These are phyloP conservation scores for Lineus longissimus DNA, from an alignment of 1,140 invertebrate genomes.

Conservation along the genomic window DNA sequence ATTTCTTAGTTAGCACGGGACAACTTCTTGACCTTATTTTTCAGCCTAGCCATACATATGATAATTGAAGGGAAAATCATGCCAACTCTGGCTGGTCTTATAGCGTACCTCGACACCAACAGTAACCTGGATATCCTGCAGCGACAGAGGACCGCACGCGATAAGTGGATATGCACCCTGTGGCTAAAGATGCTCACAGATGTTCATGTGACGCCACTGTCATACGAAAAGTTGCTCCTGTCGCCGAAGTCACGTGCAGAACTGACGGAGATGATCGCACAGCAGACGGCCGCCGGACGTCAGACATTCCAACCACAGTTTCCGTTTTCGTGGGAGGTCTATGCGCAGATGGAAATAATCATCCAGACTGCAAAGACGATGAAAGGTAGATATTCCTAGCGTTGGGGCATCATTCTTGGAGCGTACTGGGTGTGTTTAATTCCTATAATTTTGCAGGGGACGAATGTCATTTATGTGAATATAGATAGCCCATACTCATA, in stretches of 20 bases:
- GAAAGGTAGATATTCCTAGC: too few species aligned
- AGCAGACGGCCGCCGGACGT: conserved; percentile 17
- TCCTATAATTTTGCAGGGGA: too few species aligned
- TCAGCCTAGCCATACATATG: too few species aligned
- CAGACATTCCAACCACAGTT: conserved; percentile 16
- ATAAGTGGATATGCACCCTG: conserved; percentile 17
- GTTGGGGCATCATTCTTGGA: too few species aligned
- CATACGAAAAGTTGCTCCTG: conserved; percentile 18
- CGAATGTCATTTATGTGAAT: too few species aligned
- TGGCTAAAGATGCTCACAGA: conserved; percentile 24
- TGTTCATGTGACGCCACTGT: conserved; percentile 10
- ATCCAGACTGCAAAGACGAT: conserved; percentile 8
- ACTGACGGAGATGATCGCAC: conserved; percentile 24
- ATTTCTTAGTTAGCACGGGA: too few species aligned
- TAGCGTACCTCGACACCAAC: conserved; percentile 36
- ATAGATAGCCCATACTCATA: too few species aligned
- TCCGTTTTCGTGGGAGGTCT: conserved; percentile 37
- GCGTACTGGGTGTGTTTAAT: too few species aligned
- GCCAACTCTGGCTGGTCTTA: conserved; percentile 32
- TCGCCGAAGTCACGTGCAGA: conserved; percentile 20
- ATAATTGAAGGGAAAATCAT: conserved; percentile 29
- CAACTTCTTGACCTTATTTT: too few species aligned
- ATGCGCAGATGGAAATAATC: conserved; percentile 24
- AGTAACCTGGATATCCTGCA: conserved; percentile 31
- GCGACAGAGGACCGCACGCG: neutral